Evolutionary conservation across 2,888 invertebrate species (phyloP), one percentile per base, ranked within the genome.

Genomic region (Sarcophaga variegata): DNA sequence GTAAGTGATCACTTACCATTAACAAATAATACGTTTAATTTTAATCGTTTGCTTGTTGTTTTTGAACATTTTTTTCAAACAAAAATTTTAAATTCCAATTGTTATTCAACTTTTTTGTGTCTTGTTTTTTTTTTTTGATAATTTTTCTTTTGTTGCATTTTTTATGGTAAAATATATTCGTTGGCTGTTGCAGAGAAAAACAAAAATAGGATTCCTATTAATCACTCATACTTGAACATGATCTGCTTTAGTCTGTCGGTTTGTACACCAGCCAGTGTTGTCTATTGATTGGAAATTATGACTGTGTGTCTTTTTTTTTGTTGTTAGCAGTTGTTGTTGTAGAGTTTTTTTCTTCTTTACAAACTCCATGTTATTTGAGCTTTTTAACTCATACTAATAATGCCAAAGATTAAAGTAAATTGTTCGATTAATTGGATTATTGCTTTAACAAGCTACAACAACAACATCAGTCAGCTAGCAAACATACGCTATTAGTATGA

Each of bases 391-490:
- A 63, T 81, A 84, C 84, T 87, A 84, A 84, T 87, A 87, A 87
- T 87, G 81, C 81, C 87, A 83, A 72, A 83, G 82, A 81, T 86
- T 88, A 88, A 88, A 88, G 88, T 88, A 88, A 88, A 88, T 88
- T 88, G 88, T 88, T 87, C 88, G 88, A 88, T 88, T 88, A 88
- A 88, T 88, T 88, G 88, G 88, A 88, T 88, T 88, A 88, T 88
- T 88, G 88, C 88, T 87, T 88, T 87, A 88, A 87, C 87, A 88
- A 86, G 84, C 81, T 63, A 77, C 86, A 76, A 71, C 54, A 84
- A 17, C 3, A 54, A 54, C 54, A 54, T 4, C 54, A 63, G 67
- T 81, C 11, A 49, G 0, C 54, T 4, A 66, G 74, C 86, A 76
- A 71, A 82, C 80, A 84, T 82, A 60, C 69, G 81, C 84, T 84